Percentiles rank a stretch among this genome's conserved stretches.
These are phyloP conservation scores for Spheniscus mendiculus DNA, from an alignment of 2,113 vertebrate species.

Conservation along the genomic window DNA sequence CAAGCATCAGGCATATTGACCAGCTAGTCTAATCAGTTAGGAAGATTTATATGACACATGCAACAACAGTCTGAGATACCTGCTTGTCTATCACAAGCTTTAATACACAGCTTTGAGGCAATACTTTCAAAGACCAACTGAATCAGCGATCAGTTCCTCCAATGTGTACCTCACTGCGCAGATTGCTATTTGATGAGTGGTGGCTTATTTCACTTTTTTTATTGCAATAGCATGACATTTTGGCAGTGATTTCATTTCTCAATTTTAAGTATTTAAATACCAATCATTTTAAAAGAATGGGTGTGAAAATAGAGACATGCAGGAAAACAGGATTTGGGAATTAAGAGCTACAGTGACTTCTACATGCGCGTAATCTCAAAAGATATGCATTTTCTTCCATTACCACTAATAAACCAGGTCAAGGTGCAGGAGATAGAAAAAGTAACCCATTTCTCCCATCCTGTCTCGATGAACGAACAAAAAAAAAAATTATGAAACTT, in stretches of 20 bases:
- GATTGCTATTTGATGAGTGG: background rate
- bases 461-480: background rate
- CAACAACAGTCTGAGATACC: background rate
- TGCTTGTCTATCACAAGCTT: background rate
- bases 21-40: background rate
- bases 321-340: background rate
- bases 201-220: background rate
- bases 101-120: background rate
- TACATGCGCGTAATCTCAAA: background rate
- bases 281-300: background rate
- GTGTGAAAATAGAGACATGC: background rate
- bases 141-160: background rate
- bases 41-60: accelerated
- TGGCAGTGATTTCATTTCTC: background rate
- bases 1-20: background rate
- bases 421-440: background rate
- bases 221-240: background rate
- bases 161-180: accelerated
- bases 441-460: background rate
- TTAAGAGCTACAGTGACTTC: background rate
- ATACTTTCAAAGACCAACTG: background rate
- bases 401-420: background rate
- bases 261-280: background rate
- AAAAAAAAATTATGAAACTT: background rate
- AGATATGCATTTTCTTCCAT: background rate